Conservation (phyloP, 2,113 vertebrate genomes). For the Gopherus flavomarginatus region DNA sequence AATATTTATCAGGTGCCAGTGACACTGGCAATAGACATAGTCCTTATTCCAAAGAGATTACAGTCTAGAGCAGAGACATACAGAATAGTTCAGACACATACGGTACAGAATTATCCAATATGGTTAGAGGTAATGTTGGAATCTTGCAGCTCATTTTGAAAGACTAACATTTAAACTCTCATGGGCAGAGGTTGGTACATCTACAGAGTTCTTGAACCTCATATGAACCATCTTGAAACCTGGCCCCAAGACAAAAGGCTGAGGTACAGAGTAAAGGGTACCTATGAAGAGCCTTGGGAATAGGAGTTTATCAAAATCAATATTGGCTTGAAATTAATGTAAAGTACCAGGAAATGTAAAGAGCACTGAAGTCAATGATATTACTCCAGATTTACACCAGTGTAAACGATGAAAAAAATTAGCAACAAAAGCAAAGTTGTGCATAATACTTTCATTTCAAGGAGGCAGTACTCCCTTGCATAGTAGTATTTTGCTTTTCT, state of each 20-base stretch:
- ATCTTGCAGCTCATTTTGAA: neutral
- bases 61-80: neutral
- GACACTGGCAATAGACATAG: neutral
- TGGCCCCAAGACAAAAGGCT: neutral
- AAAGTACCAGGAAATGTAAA: neutral
- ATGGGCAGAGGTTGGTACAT: rapidly evolving
- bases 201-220: neutral
- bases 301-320: neutral
- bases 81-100: neutral
- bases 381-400: neutral
- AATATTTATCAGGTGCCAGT: neutral
- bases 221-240: neutral
- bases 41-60: neutral
- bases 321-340: neutral
- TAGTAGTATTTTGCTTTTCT: neutral
- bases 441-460: neutral
- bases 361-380: neutral
- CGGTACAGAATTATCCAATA: neutral
- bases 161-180: neutral
- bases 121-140: neutral
- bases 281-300: neutral
- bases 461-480: neutral
- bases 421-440: neutral
- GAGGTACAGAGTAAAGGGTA: neutral
- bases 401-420: neutral